These are phyloP conservation scores for Tetragonula clypearis DNA, from an alignment of 1,140 invertebrate species.

Conservation along the genomic window DNA sequence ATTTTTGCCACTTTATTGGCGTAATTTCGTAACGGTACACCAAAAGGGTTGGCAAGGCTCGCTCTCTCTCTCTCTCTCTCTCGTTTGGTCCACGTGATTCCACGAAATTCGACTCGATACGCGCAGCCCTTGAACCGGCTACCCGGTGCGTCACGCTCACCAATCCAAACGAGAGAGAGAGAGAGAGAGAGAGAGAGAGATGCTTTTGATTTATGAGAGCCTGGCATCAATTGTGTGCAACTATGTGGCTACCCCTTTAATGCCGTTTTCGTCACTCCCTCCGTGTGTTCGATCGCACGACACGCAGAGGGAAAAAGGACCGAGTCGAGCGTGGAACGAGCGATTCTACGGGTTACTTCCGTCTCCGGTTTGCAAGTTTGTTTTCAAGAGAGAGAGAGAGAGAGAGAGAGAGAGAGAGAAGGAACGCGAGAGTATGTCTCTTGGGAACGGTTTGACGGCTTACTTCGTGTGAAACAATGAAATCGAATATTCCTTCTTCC, in stretches of 20 bases:
- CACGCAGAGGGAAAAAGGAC: background rate
- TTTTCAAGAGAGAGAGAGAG: background rate
- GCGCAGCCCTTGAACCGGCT: slow-evolving; percentile 37
- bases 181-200: background rate
- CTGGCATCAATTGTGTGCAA: slow-evolving; percentile 43
- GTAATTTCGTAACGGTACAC: slow-evolving; percentile 51
- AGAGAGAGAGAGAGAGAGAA: background rate
- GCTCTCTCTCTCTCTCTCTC: too few species aligned
- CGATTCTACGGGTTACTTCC: slow-evolving; percentile 46
- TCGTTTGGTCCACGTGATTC: slow-evolving; percentile 12
- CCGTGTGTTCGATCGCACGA: slow-evolving; percentile 10
- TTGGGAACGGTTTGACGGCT: slow-evolving; percentile 5
- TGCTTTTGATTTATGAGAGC: slow-evolving; percentile 39
- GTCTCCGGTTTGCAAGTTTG: slow-evolving; percentile 26
- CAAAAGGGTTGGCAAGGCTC: slow-evolving; percentile 14
- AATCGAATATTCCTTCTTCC: background rate
- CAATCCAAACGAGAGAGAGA: background rate
- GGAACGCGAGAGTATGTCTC: background rate
- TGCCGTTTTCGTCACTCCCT: slow-evolving; percentile 50
- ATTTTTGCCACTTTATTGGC: slow-evolving; percentile 54
- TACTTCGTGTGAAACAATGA: background rate
- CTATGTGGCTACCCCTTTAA: slow-evolving; percentile 55
- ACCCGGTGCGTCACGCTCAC: background rate
- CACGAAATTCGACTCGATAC: slow-evolving; percentile 51
- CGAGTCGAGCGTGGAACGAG: slow-evolving; percentile 26